Conservation (phyloP, 2,797 vertebrate species). For the Lophius americanus region DNA sequence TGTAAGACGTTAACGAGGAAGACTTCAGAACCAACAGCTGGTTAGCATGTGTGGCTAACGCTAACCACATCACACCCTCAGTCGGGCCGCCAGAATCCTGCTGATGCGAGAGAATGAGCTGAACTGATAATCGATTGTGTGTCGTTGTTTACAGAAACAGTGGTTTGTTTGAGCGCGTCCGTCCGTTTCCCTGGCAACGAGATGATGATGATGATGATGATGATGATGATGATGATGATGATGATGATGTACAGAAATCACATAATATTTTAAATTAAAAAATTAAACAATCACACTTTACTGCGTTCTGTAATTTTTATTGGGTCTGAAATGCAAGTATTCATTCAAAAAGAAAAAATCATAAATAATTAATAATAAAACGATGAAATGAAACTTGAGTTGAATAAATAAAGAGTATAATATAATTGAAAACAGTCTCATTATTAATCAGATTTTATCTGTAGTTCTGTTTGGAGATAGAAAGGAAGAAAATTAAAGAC, state of each 20-base stretch:
- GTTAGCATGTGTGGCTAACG: slow-evolving; percentile 9
- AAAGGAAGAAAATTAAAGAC: neutral
- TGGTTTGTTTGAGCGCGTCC: slow-evolving; percentile 27
- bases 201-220: slow-evolving; percentile 55
- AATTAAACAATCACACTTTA: slow-evolving; percentile 70
- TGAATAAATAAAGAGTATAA: slow-evolving; percentile 66
- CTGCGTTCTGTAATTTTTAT: slow-evolving; percentile 30
- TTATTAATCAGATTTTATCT: neutral
- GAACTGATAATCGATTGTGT: slow-evolving; percentile 30
- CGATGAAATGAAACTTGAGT: slow-evolving; percentile 47
- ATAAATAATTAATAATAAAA: slow-evolving; percentile 60
- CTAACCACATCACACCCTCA: neutral
- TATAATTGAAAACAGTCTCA: neutral
- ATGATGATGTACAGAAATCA: slow-evolving; percentile 78
- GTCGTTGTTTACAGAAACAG: slow-evolving; percentile 49
- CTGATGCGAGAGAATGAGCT: neutral
- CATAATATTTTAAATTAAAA: slow-evolving; percentile 79
- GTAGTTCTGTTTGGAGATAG: slow-evolving; percentile 8
- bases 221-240: slow-evolving; percentile 50
- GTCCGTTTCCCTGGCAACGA: slow-evolving; percentile 33
- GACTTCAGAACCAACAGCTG: neutral
- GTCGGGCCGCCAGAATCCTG: neutral
- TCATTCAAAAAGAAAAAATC: neutral
- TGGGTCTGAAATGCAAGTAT: slow-evolving; percentile 50
- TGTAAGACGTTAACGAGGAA: too few relatives aligned